These are phyloP conservation scores for Glareola pratincola DNA, from an alignment of 2,113 vertebrate genomes.

Conservation along the genomic window DNA sequence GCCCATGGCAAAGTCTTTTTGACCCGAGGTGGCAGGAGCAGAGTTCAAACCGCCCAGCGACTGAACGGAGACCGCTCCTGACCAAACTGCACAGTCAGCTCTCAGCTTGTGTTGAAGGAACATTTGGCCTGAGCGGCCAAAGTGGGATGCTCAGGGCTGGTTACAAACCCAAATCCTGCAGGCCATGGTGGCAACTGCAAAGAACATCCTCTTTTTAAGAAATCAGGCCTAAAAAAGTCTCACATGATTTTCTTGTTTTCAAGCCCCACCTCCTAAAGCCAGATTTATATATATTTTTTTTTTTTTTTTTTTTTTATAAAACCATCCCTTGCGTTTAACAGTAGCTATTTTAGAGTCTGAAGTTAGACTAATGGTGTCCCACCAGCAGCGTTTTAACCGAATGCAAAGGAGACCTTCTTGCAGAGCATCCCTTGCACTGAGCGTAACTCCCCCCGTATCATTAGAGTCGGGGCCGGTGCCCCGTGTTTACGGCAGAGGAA, in stretches of 20 bases:
- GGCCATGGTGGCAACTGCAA: not conserved
- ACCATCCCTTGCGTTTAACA: conserved; percentile 27
- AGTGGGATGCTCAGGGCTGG: not conserved
- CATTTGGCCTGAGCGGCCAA: not conserved
- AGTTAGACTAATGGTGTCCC: conserved; percentile 32
- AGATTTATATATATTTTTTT: conserved; percentile 7
- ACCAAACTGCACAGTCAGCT: not conserved
- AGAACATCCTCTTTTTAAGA: not conserved
- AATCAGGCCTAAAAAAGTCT: not conserved
- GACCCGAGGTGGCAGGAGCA: not conserved
- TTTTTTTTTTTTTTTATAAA: conserved; percentile 17
- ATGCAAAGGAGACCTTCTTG: not conserved
- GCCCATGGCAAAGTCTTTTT: not conserved
- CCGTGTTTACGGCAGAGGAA: conserved; percentile 35
- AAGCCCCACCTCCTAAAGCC: not conserved
- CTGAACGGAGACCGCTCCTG: not conserved
- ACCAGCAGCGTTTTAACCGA: conserved; percentile 1
- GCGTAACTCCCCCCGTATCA: not conserved
- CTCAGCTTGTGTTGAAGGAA: not conserved
- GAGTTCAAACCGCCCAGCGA: not conserved
- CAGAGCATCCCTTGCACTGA: not conserved
- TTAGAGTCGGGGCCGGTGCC: not conserved
- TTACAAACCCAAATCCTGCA: not conserved
- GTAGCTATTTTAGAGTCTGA: conserved; percentile 2
- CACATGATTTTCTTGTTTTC: not conserved